Evolutionary conservation across 2,888 invertebrate species (phyloP), one percentile per base, ranked within the genome.

Genomic region (Acholoe squamosa): DNA sequence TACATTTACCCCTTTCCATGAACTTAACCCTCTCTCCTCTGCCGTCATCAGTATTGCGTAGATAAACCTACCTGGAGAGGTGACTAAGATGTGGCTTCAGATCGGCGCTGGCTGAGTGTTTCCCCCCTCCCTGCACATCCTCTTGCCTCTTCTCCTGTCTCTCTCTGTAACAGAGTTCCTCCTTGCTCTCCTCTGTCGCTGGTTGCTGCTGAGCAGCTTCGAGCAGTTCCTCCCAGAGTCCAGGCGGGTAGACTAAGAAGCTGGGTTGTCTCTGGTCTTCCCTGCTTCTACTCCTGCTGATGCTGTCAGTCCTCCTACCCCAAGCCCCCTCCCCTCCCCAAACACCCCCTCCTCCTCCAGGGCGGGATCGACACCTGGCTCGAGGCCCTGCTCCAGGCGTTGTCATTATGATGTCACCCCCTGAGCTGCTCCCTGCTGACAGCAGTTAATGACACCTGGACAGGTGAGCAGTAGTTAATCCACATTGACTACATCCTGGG

Each of bases 181-280:
- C 34, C n/a, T 19, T 16, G 5, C 33, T 34, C 0, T 33, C 19
- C 43, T 43, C 80, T 7, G 80, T 33, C 28, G 7, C 67, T n/a
- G n/a, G 67, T n/a, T 7, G 12, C 80, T 80, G 34, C 71, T 43
- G 43, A 16, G 80, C 80, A 14, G n/a, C 31, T 19, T 54, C 54
- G 7, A 56, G 86, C 31, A 56, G 86, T 1, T 86, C 56, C 19
- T 86, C 86, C 86, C 86, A 86, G 7, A 86, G 10, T 1, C 56
- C 86, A 19, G 86, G 54, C 25, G 28, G 51, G 86, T 86, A 86
- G 28, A 54, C 52, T 0, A 86, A 28, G 86, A 86, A 86, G 54
- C 54, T 54, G 16, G 86, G 86, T 28, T 86, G 86, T n/a, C 86
- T 86, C 54, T 54, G 54, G 28, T 86, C 86, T 10, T 54, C 86